Base-by-base conservation (phyloP, 2,113 vertebrate genomes). In the Hydropotes inermis region DNA sequence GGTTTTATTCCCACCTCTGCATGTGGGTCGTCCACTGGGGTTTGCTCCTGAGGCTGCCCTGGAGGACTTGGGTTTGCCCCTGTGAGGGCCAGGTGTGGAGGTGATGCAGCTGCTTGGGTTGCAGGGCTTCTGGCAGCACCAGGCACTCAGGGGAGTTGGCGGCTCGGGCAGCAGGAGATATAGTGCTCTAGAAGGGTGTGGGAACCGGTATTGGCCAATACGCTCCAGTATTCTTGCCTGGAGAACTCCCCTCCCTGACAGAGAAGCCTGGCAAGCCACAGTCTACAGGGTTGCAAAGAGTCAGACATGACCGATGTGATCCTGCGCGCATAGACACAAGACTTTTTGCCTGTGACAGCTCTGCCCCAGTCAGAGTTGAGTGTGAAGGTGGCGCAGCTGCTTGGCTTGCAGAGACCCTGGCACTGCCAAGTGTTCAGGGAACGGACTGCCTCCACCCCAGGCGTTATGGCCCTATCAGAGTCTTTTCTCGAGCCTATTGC, bases 221-320 rank as follows among this genome's bases (percentile, higher is more conserved):
- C 1, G 0, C 0, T 0, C n/a, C 19, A 12, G 9, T 39, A 39
- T 70, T 70, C 10, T 70, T 39, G 19, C 67, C 67, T 70, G 19
- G 67, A 39, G n/a, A 39, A 36, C 67, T 1, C n/a, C n/a, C 4
- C 4, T 36, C n/a, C 36, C 64, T 21, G n/a, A 6, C 5, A 39
- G n/a, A 70, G n/a, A 70, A 39, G n/a, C 67, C 64, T 36, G 64
- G n/a, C 19, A 70, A 12, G 67, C n/a, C 67, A 23, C n/a, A 39
- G 19, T 39, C 67, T 70, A 39, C 67, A 70, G n/a, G n/a, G 5
- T 70, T 0, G 2, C n/a, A 70, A 39, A 70, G 36, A 70, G 19
- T 39, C n/a, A 70, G 19, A 70, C 21, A 70, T n/a, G 12, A 70
- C 10, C 67, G 23, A 70, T 39, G n/a, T n/a, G 39, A 39, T 10